phyloP scores from a whole-genome alignment of 2,888 invertebrate species.

The Brenthis ino region DNA sequence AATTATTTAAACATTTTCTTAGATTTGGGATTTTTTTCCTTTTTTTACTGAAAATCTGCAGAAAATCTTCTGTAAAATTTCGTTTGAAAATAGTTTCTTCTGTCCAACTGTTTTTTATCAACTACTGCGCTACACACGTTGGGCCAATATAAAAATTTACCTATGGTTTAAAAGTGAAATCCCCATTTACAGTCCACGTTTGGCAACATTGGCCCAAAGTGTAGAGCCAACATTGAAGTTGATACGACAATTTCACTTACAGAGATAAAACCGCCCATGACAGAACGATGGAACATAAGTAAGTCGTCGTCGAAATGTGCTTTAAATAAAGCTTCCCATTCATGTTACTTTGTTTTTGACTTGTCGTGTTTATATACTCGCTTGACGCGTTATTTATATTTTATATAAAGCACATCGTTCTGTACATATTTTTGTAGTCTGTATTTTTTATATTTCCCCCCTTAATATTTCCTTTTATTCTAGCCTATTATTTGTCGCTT shows the following conservation, averaged over 20 bases:
- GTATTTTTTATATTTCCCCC: slow-evolving; percentile 1
- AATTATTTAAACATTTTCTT: too few species aligned
- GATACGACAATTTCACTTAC: slow-evolving; percentile 48
- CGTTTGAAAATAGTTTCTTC: slow-evolving; percentile 2
- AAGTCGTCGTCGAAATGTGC: slow-evolving; percentile 54
- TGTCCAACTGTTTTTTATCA: slow-evolving; percentile 1
- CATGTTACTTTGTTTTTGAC: slow-evolving; percentile 14
- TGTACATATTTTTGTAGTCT: slow-evolving; percentile 48
- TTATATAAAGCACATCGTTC: slow-evolving; percentile 51
- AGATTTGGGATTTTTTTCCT: not conserved
- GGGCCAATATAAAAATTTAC: not conserved
- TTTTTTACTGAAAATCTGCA: slow-evolving; percentile 13
- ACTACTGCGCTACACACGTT: slow-evolving; percentile 3
- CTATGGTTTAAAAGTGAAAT: too few species aligned
- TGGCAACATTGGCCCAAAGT: slow-evolving; percentile 1
- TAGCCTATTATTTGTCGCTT: slow-evolving; percentile 15
- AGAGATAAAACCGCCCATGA: slow-evolving; percentile 66
- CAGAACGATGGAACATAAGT: slow-evolving; percentile 78
- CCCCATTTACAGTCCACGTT: too few species aligned
- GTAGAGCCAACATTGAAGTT: slow-evolving; percentile 6
- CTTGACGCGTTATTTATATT: slow-evolving; percentile 46
- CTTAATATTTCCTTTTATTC: slow-evolving; percentile 2
- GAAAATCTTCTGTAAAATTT: slow-evolving; percentile 8
- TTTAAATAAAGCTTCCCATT: slow-evolving; percentile 36
- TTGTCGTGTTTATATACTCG: slow-evolving; percentile 40